Base-by-base conservation (phyloP, 2,797 vertebrate genomes). In the Eurystomus glaucurus region DNA sequence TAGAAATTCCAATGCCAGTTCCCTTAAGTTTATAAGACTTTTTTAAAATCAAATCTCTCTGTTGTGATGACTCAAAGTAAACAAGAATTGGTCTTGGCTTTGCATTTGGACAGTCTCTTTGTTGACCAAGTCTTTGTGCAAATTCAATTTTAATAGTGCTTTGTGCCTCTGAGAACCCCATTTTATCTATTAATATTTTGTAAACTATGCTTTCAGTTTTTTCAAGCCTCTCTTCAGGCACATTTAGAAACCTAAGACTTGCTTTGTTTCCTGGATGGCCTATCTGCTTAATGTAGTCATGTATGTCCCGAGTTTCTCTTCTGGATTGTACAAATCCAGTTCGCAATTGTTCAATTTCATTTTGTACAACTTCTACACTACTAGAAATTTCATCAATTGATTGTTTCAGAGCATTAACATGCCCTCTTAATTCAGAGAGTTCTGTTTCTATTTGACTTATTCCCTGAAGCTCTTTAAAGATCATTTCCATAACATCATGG, bases 401-500 rank as follows among this genome's bases (percentile, higher is more conserved):
- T 96, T 99, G 99, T 97, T 99, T 99, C 62, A 99, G 98, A 80
- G 99, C 99, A 87, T 99, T 99, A 52, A 99, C 99, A 6, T 99
- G 99, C 9, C 99, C 99, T 76, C 99, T 98, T 78, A 99, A 98
- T 97, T 99, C 99, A 61, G 99, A 99, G 45, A 99, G 99, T 97
- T 99, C 99, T 5, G 99, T 99, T 97, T 99, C 99, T 48, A 99
- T 99, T 98, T 99, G 99, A 97, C 99, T 99, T 96, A 99, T 99
- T 68, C 99, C 99, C 97, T 99, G 99, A 92, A 99, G 99, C 95
- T 99, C 99, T 97, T 99, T 99, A 88, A 99, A 99, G 93, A 99
- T 99, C 99, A 99, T 99, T 98, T 99, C 99, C 99, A 99, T 99
- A 81, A 99, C 99, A 97, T 99, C 99, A 20, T 99, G 99, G 19